These are phyloP conservation scores for Heterotilapia buettikoferi DNA, from an alignment of 2,113 vertebrate genomes.

Conservation along the genomic window DNA sequence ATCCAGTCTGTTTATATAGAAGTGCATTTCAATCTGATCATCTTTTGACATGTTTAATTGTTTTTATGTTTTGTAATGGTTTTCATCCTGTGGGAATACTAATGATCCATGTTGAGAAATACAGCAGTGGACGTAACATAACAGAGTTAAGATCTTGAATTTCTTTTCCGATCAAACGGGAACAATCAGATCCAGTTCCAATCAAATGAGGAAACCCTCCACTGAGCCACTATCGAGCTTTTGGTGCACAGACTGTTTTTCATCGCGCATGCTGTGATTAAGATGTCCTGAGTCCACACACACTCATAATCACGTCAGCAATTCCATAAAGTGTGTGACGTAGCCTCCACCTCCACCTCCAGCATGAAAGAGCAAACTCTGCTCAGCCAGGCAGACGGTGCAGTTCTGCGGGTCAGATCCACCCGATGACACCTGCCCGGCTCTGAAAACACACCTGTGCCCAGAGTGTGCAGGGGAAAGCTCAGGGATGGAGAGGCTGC, in stretches of 20 bases:
- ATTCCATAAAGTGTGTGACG: conserved; percentile 50
- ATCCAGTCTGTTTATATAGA: not conserved
- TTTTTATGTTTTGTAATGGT: not conserved
- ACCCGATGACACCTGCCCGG: not conserved
- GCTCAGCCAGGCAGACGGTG: not conserved
- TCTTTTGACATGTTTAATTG: not conserved
- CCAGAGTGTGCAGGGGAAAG: not conserved
- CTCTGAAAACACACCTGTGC: not conserved
- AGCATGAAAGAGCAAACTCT: conserved; percentile 37
- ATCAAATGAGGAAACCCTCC: not conserved
- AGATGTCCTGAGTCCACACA: not conserved
- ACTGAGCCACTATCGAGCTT: not conserved
- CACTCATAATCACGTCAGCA: not conserved
- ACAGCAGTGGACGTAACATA: not conserved
- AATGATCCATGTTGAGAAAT: not conserved
- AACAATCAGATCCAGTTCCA: not conserved
- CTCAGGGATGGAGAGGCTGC: conserved; percentile 52
- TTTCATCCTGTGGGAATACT: not conserved
- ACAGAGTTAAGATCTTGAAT: not conserved
- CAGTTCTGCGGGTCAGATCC: not conserved
- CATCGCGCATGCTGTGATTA: not conserved
- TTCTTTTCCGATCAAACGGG: not conserved
- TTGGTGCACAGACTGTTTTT: not conserved
- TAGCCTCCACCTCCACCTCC: not conserved
- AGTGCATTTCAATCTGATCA: not conserved